Evolutionary conservation across 64 coral and sea anemone genomes (phyloP), one percentile per base, ranked within the genome.

Genomic region (Dendronephthya gigantea): DNA sequence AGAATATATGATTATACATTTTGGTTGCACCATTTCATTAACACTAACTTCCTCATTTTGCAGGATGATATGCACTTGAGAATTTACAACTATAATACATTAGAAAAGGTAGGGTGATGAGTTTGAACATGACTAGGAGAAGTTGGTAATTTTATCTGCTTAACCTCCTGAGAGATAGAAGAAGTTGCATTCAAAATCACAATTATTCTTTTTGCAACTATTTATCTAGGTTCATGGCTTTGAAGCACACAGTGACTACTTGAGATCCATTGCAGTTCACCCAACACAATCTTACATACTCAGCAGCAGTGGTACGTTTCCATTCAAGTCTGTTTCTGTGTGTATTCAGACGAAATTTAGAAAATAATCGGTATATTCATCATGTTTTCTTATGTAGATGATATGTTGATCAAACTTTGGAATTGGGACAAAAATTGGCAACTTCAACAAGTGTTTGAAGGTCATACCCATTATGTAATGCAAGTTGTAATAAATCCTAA

Each of bases 371-470:
- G 0, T n/a, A 9, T 84, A 9, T 6, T 35, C 82, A 25, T 10
- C 15, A 31, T 50, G 31, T 40, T 32, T 23, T 36, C 11, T 19
- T 52, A n/a, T 92, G 12, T 40, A 98, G 95, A 98, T 91, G 95
- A 93, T 59, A 97, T 97, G 94, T 72, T 97, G 88, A 91, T 97
- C 75, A 97, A 97, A 52, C 84, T 97, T 1, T 97, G 94, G 94
- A 91, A 97, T 84, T 97, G 94, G 94, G 94, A 97, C 33, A 93
- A 98, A 84, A 98, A 98, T 36, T 98, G 95, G 95, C 95, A 93
- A 4, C 93, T 89, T 19, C 91, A 75, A 14, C 95, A 98, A 87
- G 92, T 98, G 82, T 98, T 98, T 91, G 95, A 98, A 36, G 95
- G 95, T 33, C 95, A 98, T 86, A 98, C 95, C 43, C 95, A 98